phyloP scores from a whole-genome alignment of 2,888 invertebrate genomes.

The Mesodorylaimus sp. region DNA sequence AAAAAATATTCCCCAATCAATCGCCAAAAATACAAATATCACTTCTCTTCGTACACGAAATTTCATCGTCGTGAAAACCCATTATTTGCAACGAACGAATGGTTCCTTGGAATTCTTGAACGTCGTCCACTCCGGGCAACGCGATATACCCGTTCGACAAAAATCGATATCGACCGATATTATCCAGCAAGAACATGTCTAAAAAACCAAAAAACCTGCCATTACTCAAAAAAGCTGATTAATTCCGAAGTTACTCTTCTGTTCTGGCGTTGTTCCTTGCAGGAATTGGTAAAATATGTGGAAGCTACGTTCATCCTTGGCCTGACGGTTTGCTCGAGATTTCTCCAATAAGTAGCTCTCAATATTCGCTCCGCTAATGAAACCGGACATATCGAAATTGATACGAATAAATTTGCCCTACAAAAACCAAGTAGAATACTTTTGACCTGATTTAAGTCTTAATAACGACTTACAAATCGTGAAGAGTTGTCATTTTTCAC shows the following conservation, averaged over 20 bases:
- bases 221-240: constrained; percentile 13
- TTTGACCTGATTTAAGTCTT: background rate
- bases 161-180: constrained; percentile 78
- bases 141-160: constrained; percentile 65
- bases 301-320: constrained; percentile 88
- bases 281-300: constrained; percentile 98
- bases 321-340: constrained; percentile 93
- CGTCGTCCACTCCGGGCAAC: constrained; percentile 79
- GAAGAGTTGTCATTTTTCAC: constrained; percentile 61
- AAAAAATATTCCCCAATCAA: constrained; percentile 18
- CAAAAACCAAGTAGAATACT: constrained; percentile 1
- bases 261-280: constrained; percentile 66
- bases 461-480: constrained; percentile 4
- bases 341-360: constrained; percentile 98
- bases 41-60: constrained; percentile 43
- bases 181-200: constrained; percentile 82
- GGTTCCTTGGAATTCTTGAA: constrained; percentile 74
- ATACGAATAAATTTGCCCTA: constrained; percentile 99
- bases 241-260: constrained; percentile 45
- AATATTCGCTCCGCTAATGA: constrained; percentile 97
- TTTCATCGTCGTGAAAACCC: constrained; percentile 89
- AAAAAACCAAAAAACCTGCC: constrained; percentile 14
- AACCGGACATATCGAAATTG: constrained; percentile 97
- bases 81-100: constrained; percentile 96
- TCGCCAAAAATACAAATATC: no score